Evolutionary conservation across 2,888 invertebrate genomes (phyloP).

Genomic region (Agrotis segetum): DNA sequence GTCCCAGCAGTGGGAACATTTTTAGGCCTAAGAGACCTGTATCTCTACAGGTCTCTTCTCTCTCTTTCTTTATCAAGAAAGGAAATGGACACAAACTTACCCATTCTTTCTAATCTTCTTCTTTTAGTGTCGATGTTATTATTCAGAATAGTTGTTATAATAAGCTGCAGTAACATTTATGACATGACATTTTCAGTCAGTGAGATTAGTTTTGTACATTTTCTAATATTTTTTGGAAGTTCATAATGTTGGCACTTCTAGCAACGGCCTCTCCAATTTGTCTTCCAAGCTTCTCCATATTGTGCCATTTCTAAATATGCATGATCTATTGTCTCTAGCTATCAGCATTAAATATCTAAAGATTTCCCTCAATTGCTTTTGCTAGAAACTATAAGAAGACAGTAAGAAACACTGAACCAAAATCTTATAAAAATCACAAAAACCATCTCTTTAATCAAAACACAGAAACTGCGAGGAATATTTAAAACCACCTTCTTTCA

Average conservation of each 20-base stretch:
- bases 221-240: too few relatives aligned
- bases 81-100: not conserved
- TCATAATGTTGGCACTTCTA: too few relatives aligned
- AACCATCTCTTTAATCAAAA: slow-evolving; percentile 24
- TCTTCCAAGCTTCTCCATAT: too few relatives aligned
- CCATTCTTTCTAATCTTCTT: not conserved
- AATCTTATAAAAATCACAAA: slow-evolving; percentile 6
- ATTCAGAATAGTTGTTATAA: not conserved
- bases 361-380: not conserved
- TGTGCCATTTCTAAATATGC: too few relatives aligned
- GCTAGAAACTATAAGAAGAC: not conserved
- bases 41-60: too few relatives aligned
- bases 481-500: slow-evolving; percentile 34
- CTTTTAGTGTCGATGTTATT: not conserved
- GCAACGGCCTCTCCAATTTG: too few relatives aligned
- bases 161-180: not conserved
- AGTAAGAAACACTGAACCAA: not conserved
- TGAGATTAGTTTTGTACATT: not conserved
- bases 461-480: slow-evolving; percentile 19
- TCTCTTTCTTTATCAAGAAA: too few relatives aligned
- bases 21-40: too few relatives aligned
- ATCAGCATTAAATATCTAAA: not conserved
- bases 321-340: too few relatives aligned
- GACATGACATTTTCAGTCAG: not conserved
- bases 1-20: too few relatives aligned